These are phyloP conservation scores for Phylloscopus whistleri DNA, from an alignment of 2,113 vertebrate species.

Conservation along the genomic window DNA sequence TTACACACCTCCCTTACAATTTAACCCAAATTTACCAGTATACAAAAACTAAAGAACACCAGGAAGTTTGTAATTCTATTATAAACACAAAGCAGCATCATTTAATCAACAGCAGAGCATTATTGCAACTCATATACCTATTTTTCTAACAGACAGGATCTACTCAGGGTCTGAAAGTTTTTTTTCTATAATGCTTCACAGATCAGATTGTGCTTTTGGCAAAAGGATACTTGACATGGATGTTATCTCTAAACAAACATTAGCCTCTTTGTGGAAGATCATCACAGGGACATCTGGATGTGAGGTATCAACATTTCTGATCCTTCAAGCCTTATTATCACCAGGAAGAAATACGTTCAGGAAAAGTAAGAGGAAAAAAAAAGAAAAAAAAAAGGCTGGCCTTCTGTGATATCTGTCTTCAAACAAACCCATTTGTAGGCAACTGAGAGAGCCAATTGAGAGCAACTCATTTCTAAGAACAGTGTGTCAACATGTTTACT, in stretches of 20 bases:
- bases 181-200: background rate
- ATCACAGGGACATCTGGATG: background rate
- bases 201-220: background rate
- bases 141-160: background rate
- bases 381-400: too few species aligned
- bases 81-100: background rate
- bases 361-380: background rate
- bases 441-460: too few species aligned
- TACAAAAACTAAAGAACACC: background rate
- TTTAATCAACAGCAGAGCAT: background rate
- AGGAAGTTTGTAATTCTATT: background rate
- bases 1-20: background rate
- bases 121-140: background rate
- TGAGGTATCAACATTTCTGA: background rate
- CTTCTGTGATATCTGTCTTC: background rate
- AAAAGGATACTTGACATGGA: background rate
- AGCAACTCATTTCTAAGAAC: background rate
- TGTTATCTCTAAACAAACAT: background rate
- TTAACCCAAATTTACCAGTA: background rate
- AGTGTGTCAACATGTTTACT: constrained; percentile 10
- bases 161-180: background rate
- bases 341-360: background rate
- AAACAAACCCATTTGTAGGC: background rate
- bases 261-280: background rate
- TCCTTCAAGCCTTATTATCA: background rate